phyloP scores from a whole-genome alignment of 2,888 invertebrate species.

The Cheilosia vernalis region DNA sequence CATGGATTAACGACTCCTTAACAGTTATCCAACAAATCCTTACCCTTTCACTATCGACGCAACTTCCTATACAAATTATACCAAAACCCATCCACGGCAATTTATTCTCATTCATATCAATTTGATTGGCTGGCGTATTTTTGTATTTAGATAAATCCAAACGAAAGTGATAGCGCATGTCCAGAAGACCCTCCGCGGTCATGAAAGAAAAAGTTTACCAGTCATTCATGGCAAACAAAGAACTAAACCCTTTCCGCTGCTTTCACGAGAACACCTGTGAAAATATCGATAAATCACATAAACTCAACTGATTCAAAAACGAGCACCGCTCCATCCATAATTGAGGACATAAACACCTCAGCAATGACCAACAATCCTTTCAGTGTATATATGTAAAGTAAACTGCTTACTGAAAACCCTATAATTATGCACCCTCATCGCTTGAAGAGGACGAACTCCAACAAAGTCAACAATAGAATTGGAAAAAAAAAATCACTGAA shows the following conservation, averaged over 20 bases:
- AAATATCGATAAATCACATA: conserved; percentile 74
- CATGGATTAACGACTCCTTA: no score
- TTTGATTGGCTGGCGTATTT: not conserved
- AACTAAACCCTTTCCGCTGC: conserved; percentile 13
- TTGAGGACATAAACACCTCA: conserved; percentile 67
- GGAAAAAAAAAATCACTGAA: conserved; percentile 9
- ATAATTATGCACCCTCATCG: conserved; percentile 12
- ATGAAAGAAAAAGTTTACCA: not conserved
- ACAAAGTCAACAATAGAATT: conserved; percentile 64
- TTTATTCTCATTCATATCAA: no score
- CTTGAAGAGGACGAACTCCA: not conserved
- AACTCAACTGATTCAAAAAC: conserved; percentile 55
- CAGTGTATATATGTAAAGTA: conserved; percentile 2
- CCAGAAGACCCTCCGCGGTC: not conserved
- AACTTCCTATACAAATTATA: no score
- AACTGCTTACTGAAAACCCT: conserved; percentile 18
- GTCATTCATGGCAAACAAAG: conserved; percentile 43
- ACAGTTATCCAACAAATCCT: no score
- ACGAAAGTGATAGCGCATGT: not conserved
- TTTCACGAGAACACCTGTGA: conserved; percentile 67
- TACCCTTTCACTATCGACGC: not conserved
- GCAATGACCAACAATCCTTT: conserved; percentile 63
- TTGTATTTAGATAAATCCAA: not conserved
- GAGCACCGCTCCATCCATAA: conserved; percentile 57
- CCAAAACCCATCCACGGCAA: no score